These are phyloP conservation scores for Pocillopora grandis DNA, from an alignment of 92 coral and sea anemone genomes.

Conservation along the genomic window DNA sequence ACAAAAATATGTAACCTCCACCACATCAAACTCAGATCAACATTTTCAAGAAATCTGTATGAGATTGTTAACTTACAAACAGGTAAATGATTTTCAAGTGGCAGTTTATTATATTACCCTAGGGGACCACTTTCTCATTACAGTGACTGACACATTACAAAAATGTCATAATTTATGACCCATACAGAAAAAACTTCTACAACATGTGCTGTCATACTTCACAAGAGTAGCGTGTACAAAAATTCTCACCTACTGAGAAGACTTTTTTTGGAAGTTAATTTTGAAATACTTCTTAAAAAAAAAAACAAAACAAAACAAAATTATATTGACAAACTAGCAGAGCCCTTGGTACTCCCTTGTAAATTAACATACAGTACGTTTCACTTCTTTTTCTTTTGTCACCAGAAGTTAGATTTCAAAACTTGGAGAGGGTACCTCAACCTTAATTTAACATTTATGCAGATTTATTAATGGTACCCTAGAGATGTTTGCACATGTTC, in stretches of 20 bases:
- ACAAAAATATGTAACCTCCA: no score
- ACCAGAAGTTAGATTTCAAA: no score
- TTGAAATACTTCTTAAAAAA: not conserved
- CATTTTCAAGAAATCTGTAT: no score
- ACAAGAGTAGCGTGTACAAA: not conserved
- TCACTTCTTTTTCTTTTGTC: no score
- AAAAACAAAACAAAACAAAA: not conserved
- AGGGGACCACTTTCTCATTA: not conserved
- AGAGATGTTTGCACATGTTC: no score
- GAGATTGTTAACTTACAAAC: no score
- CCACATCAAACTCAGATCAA: no score
- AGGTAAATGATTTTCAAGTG: not conserved
- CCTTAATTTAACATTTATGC: no score
- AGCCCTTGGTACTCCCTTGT: no score
- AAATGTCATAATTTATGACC: conserved; percentile 6
- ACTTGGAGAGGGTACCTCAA: no score
- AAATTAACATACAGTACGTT: no score
- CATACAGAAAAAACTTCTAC: conserved; percentile 5
- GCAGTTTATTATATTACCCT: not conserved
- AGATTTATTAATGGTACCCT: no score
- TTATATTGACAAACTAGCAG: not conserved
- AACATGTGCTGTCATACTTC: not conserved
- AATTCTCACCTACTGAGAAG: not conserved
- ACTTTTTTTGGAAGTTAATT: not conserved
- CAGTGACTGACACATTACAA: not conserved